Conservation (phyloP, 2,797 vertebrate species). For the Argya squamiceps region DNA sequence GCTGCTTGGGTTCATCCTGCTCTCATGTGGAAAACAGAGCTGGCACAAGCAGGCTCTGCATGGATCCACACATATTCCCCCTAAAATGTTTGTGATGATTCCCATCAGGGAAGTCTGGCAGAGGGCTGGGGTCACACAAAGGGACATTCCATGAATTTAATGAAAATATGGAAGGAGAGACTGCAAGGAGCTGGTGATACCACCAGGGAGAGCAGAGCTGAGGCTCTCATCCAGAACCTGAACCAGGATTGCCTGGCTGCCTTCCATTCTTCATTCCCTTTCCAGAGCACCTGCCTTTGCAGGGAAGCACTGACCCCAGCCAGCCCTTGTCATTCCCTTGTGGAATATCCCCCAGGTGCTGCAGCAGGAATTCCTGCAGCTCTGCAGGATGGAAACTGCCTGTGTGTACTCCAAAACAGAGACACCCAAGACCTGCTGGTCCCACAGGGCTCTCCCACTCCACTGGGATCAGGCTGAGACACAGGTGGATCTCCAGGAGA, state of each 20-base stretch:
- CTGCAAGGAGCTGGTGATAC: background rate
- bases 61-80: rapidly evolving
- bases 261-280: background rate
- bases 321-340: background rate
- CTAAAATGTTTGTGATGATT: background rate
- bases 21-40: background rate
- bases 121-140: background rate
- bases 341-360: background rate
- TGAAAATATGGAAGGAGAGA: background rate
- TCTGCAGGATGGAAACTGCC: background rate
- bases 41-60: background rate
- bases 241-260: background rate
- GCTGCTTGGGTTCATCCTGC: background rate
- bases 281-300: background rate
- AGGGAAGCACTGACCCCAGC: background rate
- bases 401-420: background rate
- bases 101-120: background rate
- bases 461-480: background rate
- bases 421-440: background rate
- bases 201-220: rapidly evolving
- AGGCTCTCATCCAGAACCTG: background rate
- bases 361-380: background rate
- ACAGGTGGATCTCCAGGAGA: background rate
- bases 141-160: background rate
- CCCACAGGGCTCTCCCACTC: too few species aligned